Base-by-base conservation (phyloP, 2,113 vertebrate species). In the Burhinus oedicnemus region DNA sequence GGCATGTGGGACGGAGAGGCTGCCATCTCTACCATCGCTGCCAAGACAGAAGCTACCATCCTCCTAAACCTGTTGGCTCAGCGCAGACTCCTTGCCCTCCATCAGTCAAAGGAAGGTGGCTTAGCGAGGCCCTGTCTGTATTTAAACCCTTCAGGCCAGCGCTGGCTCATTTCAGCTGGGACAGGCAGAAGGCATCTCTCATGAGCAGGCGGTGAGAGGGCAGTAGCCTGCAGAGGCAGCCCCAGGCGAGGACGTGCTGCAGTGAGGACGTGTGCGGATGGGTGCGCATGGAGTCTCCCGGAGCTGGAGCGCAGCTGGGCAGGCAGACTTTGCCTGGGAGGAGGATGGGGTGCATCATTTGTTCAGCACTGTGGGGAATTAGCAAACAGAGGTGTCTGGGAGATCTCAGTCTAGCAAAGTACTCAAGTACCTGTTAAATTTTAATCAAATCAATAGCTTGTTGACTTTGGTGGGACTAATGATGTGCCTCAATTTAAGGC, bases 231-330 rank as follows among this genome's bases (percentile, higher is more conserved):
- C 8, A 4, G 5, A 30, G 54, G 32, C 2, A 32, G 42, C 26
- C 36, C 52, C 30, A 12, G 61, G 40, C 0, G 2, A 76, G 47
- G n/a, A 25, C 2, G 5, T 60, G 65, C 14, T 34, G 23, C 20
- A 6, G 52, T 12, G 13, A 2, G 8, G 40, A 27, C 0, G 1
- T 32, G 30, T 19, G 5, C 0, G 2, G 45, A 5, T 17, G 45
- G 12, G 42, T 34, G 34, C 11, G 8, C n/a, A 11, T 0, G 3
- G 61, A 54, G 38, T 25, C 32, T 80, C 38, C 54, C 10, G 2
- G 2, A 15, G 42, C 16, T 22, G 2, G 27, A 34, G 45, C 3
- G 1, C 52, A 61, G 70, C 52, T 49, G 5, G 5, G 52, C 44
- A 68, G 64, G 64, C n/a, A 70, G 55, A 32, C 64, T 66, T 23